These are phyloP conservation scores for Myotis brandtii DNA, from an alignment of 2,113 vertebrate genomes.

Conservation along the genomic window DNA sequence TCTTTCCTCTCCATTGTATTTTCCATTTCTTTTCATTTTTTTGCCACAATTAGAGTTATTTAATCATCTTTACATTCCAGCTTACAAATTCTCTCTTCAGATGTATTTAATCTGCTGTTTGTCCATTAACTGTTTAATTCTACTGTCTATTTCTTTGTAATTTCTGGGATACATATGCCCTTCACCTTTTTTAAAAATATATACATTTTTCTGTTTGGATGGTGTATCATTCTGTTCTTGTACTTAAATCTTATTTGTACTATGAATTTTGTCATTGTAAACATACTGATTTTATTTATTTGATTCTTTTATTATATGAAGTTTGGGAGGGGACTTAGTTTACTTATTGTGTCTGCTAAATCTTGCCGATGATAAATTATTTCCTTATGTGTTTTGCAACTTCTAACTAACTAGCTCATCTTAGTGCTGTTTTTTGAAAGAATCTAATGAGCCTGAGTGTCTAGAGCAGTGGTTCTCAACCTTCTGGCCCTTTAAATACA, in stretches of 20 bases:
- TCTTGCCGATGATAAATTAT: neutral
- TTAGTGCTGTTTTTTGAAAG: neutral
- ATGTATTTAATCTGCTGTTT: neutral
- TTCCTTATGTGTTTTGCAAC: neutral
- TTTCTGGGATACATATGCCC: neutral
- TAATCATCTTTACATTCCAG: neutral
- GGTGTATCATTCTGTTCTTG: neutral
- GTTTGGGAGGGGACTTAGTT: neutral
- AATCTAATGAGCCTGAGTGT: neutral
- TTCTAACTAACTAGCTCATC: neutral
- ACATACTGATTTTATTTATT: neutral
- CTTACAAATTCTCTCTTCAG: neutral
- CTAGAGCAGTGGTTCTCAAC: too few relatives aligned
- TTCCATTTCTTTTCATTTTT: constrained; percentile 1
- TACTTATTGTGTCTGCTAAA: neutral
- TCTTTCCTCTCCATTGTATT: neutral
- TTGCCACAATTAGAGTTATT: neutral
- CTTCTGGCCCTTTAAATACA: too few relatives aligned
- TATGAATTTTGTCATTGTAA: neutral
- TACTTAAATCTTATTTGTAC: neutral
- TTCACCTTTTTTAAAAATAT: neutral
- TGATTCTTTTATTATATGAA: neutral
- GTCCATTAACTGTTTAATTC: neutral
- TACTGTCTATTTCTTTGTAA: neutral
- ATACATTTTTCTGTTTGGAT: constrained; percentile 31